These are phyloP conservation scores for Meteorus cinctellus DNA, from an alignment of 2,888 invertebrate genomes.

Conservation along the genomic window DNA sequence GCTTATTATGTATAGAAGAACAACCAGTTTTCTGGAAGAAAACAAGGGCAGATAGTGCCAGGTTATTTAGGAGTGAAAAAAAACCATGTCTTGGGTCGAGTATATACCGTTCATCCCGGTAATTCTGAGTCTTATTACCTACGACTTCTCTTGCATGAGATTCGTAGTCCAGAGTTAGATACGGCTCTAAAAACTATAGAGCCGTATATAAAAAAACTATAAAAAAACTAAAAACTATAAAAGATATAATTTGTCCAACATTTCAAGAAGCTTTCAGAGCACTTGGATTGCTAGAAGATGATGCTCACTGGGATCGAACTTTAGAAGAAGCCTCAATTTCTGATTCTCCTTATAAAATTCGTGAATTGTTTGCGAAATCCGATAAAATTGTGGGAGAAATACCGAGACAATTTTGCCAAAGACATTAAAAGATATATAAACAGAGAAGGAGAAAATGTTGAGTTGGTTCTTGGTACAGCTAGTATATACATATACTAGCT, in stretches of 20 bases:
- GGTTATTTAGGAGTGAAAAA: slow-evolving; percentile 20
- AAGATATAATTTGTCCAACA: no score
- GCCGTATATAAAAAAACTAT: no score
- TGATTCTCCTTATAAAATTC: background rate
- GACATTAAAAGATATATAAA: no score
- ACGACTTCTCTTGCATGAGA: slow-evolving; percentile 33
- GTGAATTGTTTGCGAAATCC: no score
- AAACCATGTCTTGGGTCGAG: slow-evolving; percentile 51
- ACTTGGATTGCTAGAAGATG: slow-evolving; percentile 64
- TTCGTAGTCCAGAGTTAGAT: no score
- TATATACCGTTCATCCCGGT: slow-evolving; percentile 56
- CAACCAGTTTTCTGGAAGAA: slow-evolving; percentile 23
- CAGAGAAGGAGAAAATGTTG: no score
- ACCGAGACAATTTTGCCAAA: no score
- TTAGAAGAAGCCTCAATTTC: slow-evolving; percentile 1
- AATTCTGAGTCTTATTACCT: slow-evolving; percentile 38
- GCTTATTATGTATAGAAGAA: slow-evolving; percentile 33
- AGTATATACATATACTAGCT: no score
- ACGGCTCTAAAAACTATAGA: no score
- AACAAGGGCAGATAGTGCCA: slow-evolving; percentile 18
- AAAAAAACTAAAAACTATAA: no score
- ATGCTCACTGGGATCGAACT: slow-evolving; percentile 59
- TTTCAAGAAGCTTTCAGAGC: slow-evolving; percentile 31
- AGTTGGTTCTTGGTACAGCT: no score
- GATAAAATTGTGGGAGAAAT: no score